Conservation (phyloP, 2,797 vertebrate genomes). For the Notamacropus eugenii region DNA sequence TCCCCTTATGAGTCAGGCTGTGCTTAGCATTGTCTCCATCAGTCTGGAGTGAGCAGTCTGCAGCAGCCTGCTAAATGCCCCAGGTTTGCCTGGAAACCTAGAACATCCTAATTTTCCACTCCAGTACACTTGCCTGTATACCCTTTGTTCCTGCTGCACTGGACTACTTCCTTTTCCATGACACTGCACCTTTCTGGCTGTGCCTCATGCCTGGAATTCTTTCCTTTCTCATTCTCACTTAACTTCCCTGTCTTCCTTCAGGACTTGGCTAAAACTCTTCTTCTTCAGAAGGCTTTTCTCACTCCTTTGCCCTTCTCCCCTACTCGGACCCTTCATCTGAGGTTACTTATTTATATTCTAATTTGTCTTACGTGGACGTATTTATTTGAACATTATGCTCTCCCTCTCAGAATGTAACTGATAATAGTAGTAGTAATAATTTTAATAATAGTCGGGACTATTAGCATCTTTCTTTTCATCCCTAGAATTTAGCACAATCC, state of each 20-base stretch:
- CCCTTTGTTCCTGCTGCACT: neutral
- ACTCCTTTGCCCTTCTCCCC: neutral
- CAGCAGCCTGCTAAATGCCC: neutral
- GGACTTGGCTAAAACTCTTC: neutral
- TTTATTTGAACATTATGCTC: neutral
- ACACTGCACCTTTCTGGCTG: neutral
- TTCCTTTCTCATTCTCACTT: neutral
- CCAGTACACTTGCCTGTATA: neutral
- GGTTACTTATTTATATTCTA: conserved; percentile 22
- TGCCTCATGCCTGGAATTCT: neutral
- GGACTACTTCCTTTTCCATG: neutral
- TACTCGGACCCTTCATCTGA: neutral
- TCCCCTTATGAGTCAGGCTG: neutral
- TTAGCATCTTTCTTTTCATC: neutral
- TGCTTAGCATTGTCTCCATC: neutral
- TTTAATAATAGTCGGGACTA: neutral
- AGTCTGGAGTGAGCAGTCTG: neutral
- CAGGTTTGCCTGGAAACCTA: neutral
- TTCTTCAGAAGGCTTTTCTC: neutral
- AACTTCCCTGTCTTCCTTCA: neutral
- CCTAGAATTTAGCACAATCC: neutral
- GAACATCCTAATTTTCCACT: neutral
- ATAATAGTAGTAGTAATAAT: neutral
- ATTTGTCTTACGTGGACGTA: neutral
- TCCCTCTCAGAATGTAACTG: neutral